A percentile compares a stretch with the other conserved stretches of the same genome.
phyloP scores from a whole-genome alignment of 1,140 invertebrate genomes.

The Plutomurus gul region DNA sequence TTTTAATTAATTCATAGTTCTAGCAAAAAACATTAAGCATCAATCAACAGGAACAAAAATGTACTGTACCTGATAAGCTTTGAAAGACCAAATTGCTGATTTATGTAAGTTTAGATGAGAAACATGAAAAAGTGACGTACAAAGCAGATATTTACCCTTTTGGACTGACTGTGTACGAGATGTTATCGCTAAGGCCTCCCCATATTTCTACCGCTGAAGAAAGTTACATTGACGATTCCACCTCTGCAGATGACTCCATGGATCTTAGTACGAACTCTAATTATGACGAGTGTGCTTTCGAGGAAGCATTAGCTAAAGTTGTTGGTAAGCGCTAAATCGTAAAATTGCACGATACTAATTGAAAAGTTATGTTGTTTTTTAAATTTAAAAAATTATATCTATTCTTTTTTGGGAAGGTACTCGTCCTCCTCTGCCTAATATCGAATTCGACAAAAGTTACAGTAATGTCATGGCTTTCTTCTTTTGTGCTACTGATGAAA shows the following conservation, averaged over 20 bases:
- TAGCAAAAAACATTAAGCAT: too few species aligned
- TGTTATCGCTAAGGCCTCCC: conserved; percentile 72
- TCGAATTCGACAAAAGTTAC: conserved; percentile 66
- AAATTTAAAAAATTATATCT: neutral
- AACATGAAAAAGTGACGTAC: neutral
- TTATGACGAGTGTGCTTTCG: conserved; percentile 47
- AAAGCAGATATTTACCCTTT: conserved; percentile 77
- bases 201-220: conserved; percentile 58
- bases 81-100: neutral
- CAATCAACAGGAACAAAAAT: neutral
- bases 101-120: neutral
- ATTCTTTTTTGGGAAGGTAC: conserved; percentile 57
- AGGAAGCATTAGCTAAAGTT: conserved; percentile 43
- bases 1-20: too few species aligned
- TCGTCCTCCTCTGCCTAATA: conserved; percentile 69
- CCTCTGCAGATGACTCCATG: neutral
- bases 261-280: neutral
- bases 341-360: too few species aligned
- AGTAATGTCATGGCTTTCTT: conserved; percentile 70
- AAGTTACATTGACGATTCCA: neutral
- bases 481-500: conserved; percentile 69
- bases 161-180: conserved; percentile 79
- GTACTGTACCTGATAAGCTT: neutral
- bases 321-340: too few species aligned
- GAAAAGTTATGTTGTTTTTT: too few species aligned